Percentiles rank a stretch among this genome's conserved stretches.
These are phyloP conservation scores for Drosophila hamatofila DNA, from an alignment of 2,888 invertebrate genomes.

Conservation along the genomic window DNA sequence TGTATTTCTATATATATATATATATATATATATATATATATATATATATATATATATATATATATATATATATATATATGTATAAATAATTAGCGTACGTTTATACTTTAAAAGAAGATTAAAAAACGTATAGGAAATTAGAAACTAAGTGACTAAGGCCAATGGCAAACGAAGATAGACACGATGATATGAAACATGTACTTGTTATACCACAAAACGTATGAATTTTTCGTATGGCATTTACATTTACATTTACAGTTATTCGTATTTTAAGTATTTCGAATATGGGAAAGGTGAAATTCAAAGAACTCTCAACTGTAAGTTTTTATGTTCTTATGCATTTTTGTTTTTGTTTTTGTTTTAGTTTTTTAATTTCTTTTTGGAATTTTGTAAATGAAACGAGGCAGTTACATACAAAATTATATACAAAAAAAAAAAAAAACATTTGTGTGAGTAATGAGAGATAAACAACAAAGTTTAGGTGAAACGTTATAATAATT, in stretches of 20 bases:
- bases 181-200: slow-evolving; percentile 6
- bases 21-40: slow-evolving; percentile 8
- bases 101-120: slow-evolving; percentile 25
- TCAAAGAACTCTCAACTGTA: slow-evolving; percentile 76
- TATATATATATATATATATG: slow-evolving; percentile 3
- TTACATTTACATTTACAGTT: slow-evolving; percentile 39
- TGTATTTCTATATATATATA: slow-evolving; percentile 23
- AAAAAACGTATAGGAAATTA: slow-evolving; percentile 53
- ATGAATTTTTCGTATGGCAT: slow-evolving; percentile 45
- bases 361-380: slow-evolving; percentile 27
- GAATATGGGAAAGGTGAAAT: slow-evolving; percentile 78
- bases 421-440: slow-evolving; percentile 15
- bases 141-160: slow-evolving; percentile 39
- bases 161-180: slow-evolving; percentile 25
- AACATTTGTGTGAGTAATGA: slow-evolving; percentile 17
- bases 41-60: slow-evolving; percentile 23
- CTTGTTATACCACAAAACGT: slow-evolving; percentile 32
- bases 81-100: slow-evolving; percentile 44
- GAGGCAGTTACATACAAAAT: slow-evolving; percentile 45
- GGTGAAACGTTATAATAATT: slow-evolving; percentile 75
- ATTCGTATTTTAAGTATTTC: slow-evolving; percentile 69
- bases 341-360: slow-evolving; percentile 57
- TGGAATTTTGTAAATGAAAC: slow-evolving; percentile 64
- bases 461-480: slow-evolving; percentile 61
- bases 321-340: slow-evolving; percentile 71